phyloP scores from a whole-genome alignment of 2,113 vertebrate species.

The Calidris pugnax region DNA sequence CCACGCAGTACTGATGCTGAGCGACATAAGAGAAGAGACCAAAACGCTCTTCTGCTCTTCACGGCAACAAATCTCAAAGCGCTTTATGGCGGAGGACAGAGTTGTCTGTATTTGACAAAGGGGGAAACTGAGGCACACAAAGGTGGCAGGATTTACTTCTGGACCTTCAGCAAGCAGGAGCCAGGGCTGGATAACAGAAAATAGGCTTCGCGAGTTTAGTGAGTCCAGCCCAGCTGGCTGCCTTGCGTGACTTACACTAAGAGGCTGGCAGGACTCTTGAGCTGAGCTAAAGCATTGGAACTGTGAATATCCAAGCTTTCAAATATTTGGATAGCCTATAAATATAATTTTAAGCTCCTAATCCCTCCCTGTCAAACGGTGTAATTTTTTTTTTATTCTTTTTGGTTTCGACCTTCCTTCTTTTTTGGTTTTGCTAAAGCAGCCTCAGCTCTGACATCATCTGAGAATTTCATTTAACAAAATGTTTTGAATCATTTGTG shows the following conservation, averaged over 20 bases:
- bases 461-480: constrained; percentile 49
- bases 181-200: background rate
- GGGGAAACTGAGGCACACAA: background rate
- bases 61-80: fast-evolving
- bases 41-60: background rate
- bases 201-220: background rate
- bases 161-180: background rate
- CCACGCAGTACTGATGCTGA: fast-evolving
- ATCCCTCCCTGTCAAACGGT: constrained; percentile 21
- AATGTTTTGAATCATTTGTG: constrained; percentile 46
- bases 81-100: background rate
- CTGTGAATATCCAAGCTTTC: constrained; percentile 39
- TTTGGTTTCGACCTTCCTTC: background rate
- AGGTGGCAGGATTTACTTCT: background rate
- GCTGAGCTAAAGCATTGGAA: constrained; percentile 36
- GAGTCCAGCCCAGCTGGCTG: constrained; percentile 38
- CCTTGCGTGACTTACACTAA: background rate
- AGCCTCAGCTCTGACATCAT: constrained; percentile 44
- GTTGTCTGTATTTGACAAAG: background rate
- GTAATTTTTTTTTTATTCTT: background rate
- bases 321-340: constrained; percentile 54
- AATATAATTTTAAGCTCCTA: constrained; percentile 56
- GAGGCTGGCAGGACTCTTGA: constrained; percentile 33
- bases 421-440: constrained; percentile 16
- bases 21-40: background rate